A percentile compares a stretch with the other conserved stretches of the same genome.
Conservation (phyloP, 2,888 invertebrate species). For the Pseudococcus viburni region DNA sequence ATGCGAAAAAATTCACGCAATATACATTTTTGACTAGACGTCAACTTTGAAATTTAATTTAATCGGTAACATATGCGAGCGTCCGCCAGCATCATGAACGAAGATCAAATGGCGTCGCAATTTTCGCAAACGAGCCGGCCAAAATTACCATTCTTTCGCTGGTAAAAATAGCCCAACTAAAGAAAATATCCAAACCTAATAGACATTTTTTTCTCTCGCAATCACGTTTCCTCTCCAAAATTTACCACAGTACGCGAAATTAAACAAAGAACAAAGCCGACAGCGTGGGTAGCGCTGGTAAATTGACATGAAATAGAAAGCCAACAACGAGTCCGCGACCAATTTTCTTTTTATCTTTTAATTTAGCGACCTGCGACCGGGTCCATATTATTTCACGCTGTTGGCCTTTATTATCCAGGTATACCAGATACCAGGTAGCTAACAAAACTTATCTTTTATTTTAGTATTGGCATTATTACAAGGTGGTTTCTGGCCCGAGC, state of each 20-base stretch:
- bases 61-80: not conserved
- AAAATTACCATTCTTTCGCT: too few species aligned
- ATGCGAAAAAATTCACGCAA: not conserved
- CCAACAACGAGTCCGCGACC: not conserved
- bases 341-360: constrained; percentile 23
- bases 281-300: not conserved
- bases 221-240: not conserved
- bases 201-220: not conserved
- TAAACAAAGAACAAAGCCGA: not conserved
- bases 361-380: not conserved
- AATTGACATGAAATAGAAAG: constrained; percentile 5
- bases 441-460: constrained; percentile 43
- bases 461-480: constrained; percentile 13
- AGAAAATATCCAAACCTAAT: not conserved
- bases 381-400: constrained; percentile 1
- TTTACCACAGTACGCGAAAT: constrained; percentile 1
- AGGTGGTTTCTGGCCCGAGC: not conserved
- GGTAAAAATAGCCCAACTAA: not conserved
- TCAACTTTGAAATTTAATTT: not conserved
- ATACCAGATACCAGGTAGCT: not conserved
- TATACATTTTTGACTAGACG: not conserved
- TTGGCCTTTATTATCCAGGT: not conserved
- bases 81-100: too few species aligned
- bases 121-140: too few species aligned
- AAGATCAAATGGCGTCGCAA: too few species aligned